Base-by-base conservation (phyloP, 2,797 vertebrate genomes). In the Onychomys torridus region DNA sequence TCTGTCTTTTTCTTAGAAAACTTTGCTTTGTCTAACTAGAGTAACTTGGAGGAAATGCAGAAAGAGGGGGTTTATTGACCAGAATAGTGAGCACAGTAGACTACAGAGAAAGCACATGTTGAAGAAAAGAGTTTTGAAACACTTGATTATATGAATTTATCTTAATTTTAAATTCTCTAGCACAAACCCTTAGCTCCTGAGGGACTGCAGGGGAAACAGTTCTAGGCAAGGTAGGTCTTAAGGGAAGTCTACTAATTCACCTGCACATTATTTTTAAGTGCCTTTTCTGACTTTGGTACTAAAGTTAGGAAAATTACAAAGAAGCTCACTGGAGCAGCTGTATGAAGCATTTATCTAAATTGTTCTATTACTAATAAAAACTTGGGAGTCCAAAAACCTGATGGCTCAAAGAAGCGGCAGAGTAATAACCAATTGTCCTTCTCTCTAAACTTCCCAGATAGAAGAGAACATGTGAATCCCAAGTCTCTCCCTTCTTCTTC, bases 1-100 rank as follows among this genome's bases (percentile, higher is more conserved):
- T 98, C 90, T 73, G 0, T 93, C 95, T 98, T 97, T 96, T 94
- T 96, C 96, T 98, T 94, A 97, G 97, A 98, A 97, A 97, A 12
- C 0, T 79, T 91, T 98, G 85, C 89, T 96, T 88, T 95, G 73
- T 92, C 61, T 90, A 57, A 85, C 78, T 65, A 90, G 88, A 91
- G 57, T 49, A 96, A 84, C 81, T 92, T 89, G 85, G 59, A 86
- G 79, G 87, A 46, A 57, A 59, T 71, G 25, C 77, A 85, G 61
- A 94, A 67, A 65, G 52, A n/a, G 21, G 83, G 71, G 21, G 43
- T 40, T 89, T 63, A 49, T 49, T 2, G 4, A 77, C 34, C 55
- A 6, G 57, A 69, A 85, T 55, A 89, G 79, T 89, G 37, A 89
- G 37, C 57, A 29, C 4, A 13, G 71, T n/a, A n/a, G 14, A 32